Evolutionary conservation across 1,140 invertebrate genomes (phyloP).

Genomic region (Macrocentrus cingulum): DNA sequence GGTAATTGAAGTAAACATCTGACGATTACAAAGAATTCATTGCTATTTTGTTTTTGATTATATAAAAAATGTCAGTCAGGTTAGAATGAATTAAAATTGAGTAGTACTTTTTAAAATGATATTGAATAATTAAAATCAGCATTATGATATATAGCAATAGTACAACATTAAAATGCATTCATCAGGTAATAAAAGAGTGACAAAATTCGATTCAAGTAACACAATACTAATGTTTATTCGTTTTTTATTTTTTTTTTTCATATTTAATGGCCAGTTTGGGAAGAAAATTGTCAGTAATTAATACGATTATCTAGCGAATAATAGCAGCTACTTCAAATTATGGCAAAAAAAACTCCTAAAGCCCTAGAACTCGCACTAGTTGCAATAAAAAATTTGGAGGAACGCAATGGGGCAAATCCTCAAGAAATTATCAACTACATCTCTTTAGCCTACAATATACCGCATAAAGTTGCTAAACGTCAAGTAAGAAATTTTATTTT

Average conservation of each 20-base stretch:
- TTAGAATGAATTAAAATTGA: constrained; percentile 1
- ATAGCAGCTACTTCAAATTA: constrained; percentile 15
- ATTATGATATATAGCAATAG: neutral
- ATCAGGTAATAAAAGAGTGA: too few relatives aligned
- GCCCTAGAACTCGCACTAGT: constrained; percentile 31
- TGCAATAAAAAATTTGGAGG: constrained; percentile 38
- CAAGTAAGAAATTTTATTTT: constrained; percentile 30
- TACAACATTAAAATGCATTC: neutral
- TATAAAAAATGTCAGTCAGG: neutral
- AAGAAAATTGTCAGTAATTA: constrained; percentile 3
- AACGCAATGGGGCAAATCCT: constrained; percentile 36
- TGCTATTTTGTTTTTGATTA: constrained; percentile 1
- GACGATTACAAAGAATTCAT: neutral
- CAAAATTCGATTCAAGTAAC: too few relatives aligned
- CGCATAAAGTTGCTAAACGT: constrained; percentile 28
- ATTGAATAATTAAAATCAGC: neutral
- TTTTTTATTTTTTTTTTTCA: neutral
- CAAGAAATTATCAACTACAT: constrained; percentile 39
- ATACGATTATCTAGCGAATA: neutral
- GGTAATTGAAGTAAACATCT: neutral
- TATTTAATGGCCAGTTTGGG: constrained; percentile 1
- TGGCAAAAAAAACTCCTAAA: constrained; percentile 27
- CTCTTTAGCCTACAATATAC: constrained; percentile 28
- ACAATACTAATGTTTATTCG: too few relatives aligned
- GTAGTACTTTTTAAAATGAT: neutral